Percentiles rank a stretch among this genome's conserved stretches.
phyloP scores from a whole-genome alignment of 2,113 vertebrate species.

The Halichoeres trimaculatus region DNA sequence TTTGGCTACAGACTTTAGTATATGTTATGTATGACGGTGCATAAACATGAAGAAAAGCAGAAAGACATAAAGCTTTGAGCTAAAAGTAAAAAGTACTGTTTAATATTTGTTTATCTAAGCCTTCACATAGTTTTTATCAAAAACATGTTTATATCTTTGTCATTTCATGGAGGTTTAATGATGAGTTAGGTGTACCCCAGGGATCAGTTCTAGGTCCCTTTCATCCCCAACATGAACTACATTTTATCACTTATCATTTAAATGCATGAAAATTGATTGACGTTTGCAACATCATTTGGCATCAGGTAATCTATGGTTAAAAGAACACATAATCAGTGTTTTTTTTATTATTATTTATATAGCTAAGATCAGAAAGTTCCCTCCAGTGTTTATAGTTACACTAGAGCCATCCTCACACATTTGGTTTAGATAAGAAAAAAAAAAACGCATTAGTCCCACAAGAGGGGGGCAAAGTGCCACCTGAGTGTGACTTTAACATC shows the following conservation, averaged over 20 bases:
- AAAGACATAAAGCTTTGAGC: too few relatives aligned
- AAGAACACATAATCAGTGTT: neutral
- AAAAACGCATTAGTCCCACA: conserved; percentile 15
- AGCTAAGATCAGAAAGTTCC: neutral
- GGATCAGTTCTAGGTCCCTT: conserved; percentile 2
- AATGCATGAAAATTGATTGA: neutral
- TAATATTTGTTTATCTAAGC: too few relatives aligned
- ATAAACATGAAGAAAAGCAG: too few relatives aligned
- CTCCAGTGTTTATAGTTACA: neutral
- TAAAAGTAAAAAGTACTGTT: too few relatives aligned
- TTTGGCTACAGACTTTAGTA: too few relatives aligned
- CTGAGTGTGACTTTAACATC: neutral
- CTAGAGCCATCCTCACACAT: too few relatives aligned
- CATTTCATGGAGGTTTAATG: too few relatives aligned
- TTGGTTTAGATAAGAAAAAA: neutral
- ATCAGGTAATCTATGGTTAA: neutral
- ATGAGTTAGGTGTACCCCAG: neutral
- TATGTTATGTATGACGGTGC: too few relatives aligned
- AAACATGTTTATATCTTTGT: too few relatives aligned
- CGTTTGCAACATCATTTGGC: neutral
- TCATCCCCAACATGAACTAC: neutral
- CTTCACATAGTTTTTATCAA: too few relatives aligned
- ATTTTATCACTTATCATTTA: neutral
- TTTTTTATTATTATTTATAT: neutral
- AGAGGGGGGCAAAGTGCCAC: conserved; percentile 23